These are phyloP conservation scores for Gila orcuttii DNA, from an alignment of 2,113 vertebrate genomes.

Conservation along the genomic window DNA sequence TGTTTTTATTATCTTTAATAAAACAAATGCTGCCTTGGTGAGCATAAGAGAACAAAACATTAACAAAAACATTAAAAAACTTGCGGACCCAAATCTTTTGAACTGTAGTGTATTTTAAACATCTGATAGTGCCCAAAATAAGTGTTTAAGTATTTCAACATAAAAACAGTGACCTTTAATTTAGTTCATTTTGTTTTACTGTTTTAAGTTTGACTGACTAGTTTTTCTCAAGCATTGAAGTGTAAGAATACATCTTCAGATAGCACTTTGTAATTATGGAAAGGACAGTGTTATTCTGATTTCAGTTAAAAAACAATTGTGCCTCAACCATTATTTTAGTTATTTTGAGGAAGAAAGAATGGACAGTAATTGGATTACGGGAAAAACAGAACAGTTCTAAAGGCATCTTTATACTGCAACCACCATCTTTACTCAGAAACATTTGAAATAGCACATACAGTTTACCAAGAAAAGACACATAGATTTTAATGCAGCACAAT, in stretches of 20 bases:
- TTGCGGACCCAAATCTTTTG: background rate
- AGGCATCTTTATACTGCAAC: background rate
- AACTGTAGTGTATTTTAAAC: background rate
- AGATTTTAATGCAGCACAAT: background rate
- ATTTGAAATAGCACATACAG: background rate
- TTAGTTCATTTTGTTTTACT: background rate
- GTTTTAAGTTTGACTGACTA: background rate
- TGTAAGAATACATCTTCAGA: no score
- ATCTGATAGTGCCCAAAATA: background rate
- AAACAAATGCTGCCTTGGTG: background rate
- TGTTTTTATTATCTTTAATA: background rate
- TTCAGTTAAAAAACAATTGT: no score
- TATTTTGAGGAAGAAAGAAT: background rate
- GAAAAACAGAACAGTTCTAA: background rate
- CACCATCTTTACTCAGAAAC: background rate
- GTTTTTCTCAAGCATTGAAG: background rate
- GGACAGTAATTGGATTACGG: background rate
- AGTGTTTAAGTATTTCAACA: background rate
- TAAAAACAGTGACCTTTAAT: background rate
- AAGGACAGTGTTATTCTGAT: background rate
- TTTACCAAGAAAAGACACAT: background rate
- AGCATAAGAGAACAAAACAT: background rate
- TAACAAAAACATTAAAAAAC: background rate
- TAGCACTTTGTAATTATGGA: background rate
- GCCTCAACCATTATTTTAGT: background rate